Conservation (phyloP, 2,888 invertebrate species). For the Leptinotarsa haldemani region DNA sequence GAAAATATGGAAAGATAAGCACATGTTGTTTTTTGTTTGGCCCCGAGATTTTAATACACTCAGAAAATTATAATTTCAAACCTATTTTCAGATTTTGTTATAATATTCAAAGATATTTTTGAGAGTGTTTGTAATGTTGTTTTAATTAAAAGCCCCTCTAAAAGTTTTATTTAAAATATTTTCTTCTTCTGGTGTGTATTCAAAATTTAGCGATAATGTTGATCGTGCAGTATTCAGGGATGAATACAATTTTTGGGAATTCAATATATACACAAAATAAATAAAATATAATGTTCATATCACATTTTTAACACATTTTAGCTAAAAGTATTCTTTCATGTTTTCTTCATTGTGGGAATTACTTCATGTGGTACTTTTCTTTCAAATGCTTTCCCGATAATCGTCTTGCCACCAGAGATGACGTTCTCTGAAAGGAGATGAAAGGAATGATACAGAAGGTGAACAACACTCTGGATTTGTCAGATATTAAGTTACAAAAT, state of each 20-base stretch:
- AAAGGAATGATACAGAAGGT: not conserved
- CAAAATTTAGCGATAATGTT: no score
- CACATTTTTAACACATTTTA: no score
- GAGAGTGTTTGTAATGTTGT: not conserved
- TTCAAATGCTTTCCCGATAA: not conserved
- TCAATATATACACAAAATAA: not conserved
- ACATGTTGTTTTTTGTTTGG: no score
- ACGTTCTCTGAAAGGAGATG: not conserved
- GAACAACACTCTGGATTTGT: not conserved
- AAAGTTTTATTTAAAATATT: no score
- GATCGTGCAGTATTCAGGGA: not conserved
- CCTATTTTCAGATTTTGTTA: not conserved
- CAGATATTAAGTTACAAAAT: not conserved
- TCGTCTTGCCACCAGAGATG: not conserved
- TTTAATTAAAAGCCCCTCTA: no score
- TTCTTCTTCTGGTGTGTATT: no score
- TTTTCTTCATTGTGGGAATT: not conserved
- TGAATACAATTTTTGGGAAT: not conserved
- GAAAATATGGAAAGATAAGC: no score
- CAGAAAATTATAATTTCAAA: not conserved
- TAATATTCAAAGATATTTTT: not conserved
- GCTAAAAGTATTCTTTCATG: not conserved
- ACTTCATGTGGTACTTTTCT: not conserved
- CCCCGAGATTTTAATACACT: no score
- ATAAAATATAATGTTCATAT: not conserved